Percentiles rank a stretch among this genome's conserved stretches.
phyloP scores from a whole-genome alignment of 2,113 vertebrate species.

The Mellivora capensis region DNA sequence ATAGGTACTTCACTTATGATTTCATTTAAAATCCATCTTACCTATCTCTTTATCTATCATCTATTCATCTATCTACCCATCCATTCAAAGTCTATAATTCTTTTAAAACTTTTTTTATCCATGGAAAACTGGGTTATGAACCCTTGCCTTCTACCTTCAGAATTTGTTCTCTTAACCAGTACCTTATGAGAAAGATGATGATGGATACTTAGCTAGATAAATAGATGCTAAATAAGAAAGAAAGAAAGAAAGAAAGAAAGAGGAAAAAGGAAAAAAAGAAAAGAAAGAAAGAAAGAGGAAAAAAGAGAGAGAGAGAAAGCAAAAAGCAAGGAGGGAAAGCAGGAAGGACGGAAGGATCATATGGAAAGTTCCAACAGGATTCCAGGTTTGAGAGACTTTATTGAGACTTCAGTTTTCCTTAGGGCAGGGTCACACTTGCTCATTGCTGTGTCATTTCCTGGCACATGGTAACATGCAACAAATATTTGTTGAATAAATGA shows the following conservation, averaged over 20 bases:
- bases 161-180: not conserved
- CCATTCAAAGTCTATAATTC: not conserved
- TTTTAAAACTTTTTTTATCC: not conserved
- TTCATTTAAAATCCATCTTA: not conserved
- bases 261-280: too few relatives aligned
- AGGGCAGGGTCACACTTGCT: not conserved
- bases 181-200: not conserved
- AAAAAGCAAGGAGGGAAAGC: not conserved
- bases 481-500: slow-evolving; percentile 44
- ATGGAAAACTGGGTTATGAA: not conserved
- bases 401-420: not conserved
- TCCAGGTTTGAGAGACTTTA: not conserved
- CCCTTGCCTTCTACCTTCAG: not conserved
- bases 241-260: not conserved
- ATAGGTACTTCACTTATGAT: not conserved
- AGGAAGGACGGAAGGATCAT: too few relatives aligned
- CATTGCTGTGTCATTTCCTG: not conserved
- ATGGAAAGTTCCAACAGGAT: not conserved
- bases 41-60: not conserved
- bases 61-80: not conserved
- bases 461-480: not conserved
- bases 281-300: too few relatives aligned
- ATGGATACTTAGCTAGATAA: not conserved
- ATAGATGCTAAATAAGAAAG: not conserved
- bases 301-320: not conserved